Percentiles rank a stretch among this genome's conserved stretches.
Evolutionary conservation across 1,140 invertebrate species (phyloP).

Genomic region (Paraescarpia echinospica): DNA sequence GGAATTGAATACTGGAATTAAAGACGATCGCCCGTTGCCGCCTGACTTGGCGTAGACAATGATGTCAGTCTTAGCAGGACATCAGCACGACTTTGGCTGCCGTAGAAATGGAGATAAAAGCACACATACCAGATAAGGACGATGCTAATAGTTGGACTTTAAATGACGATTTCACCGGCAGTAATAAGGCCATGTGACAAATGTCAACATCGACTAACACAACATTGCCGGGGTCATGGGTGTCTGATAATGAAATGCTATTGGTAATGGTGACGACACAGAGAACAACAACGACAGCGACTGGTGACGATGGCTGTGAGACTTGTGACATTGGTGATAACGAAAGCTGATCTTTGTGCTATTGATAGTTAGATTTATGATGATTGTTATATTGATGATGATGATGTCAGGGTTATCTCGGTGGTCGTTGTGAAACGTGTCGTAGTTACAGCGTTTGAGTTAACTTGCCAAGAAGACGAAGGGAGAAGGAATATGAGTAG

Average conservation of each 20-base stretch:
- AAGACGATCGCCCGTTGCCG: background rate
- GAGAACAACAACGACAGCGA: background rate
- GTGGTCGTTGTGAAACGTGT: too few relatives aligned
- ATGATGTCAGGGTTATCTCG: too few relatives aligned
- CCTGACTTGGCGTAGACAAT: background rate
- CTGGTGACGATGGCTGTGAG: background rate
- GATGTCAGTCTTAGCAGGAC: background rate
- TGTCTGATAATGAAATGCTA: background rate
- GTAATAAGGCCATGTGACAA: background rate
- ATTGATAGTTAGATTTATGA: too few relatives aligned
- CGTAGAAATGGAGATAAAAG: background rate
- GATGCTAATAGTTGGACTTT: background rate
- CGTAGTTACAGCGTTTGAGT: too few relatives aligned
- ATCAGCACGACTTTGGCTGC: background rate
- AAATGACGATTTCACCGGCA: background rate
- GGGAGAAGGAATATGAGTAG: too few relatives aligned
- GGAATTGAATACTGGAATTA: too few relatives aligned
- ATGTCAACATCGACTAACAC: background rate
- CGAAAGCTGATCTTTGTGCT: too few relatives aligned
- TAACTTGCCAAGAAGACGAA: too few relatives aligned
- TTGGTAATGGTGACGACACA: background rate
- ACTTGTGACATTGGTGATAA: too few relatives aligned
- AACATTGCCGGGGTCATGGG: background rate
- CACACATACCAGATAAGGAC: background rate
- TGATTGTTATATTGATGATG: too few relatives aligned